Base-by-base conservation (phyloP, 1,140 invertebrate genomes). In the Drosophila grimshawi region DNA sequence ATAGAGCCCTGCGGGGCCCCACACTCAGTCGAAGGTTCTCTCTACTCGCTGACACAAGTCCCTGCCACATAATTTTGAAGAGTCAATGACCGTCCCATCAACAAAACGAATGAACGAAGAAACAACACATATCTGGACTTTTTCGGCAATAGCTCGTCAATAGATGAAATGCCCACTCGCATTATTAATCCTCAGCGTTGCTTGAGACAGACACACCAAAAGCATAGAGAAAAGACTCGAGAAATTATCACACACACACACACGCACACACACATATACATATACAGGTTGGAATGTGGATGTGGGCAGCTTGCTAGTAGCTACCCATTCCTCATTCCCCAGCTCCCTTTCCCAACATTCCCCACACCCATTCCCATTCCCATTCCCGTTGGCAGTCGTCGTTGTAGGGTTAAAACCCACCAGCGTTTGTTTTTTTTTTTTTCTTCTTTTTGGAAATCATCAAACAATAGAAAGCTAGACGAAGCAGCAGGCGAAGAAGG, bases 381-480 rank as follows among this genome's bases (percentile, higher is more conserved):
- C 46, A 55, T 49, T 55, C 60, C 39, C 68, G 45, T 63, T 73
- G 62, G 67, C 63, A 67, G 53, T 37, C 56, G 30, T 49, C 65
- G 30, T 76, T 77, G 52, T 89, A 80, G 83, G 83, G 83, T 89
- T 83, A 89, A 88, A 88, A 89, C 85, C 83, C 85, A 88, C 83
- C 67, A 80, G 66, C 83, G 70, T 74, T 69, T 82, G 57, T 72
- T 55, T 19, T 46, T 53, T 61, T 39, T 32, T 61, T 48, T 69
- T 29, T 46, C 46, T 63, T 63, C 66, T 81, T 86, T 86, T 88
- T 88, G 83, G 85, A 81, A 89, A 85, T 74, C 83, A 88, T 82
- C 83, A 80, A 76, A 88, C 83, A 88, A 88, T 89, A 88, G 83
- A 88, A 88, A 88, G 83, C 85, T 89, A 88, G 83, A 88, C 80